phyloP scores from a whole-genome alignment of 23 tunicate genomes.

The Corella eumyota region DNA sequence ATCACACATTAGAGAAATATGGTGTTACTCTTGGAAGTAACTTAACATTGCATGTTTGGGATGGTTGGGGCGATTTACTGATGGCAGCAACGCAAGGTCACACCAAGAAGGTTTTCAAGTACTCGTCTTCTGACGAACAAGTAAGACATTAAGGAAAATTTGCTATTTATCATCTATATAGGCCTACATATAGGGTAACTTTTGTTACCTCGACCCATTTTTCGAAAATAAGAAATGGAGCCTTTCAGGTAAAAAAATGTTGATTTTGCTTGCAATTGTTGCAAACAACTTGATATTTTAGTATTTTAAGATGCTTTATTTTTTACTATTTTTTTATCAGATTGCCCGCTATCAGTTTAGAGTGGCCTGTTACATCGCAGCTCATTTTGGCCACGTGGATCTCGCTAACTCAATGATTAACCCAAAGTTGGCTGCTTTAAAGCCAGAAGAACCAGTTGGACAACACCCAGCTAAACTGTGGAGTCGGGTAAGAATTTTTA shows the following conservation, averaged over 20 bases:
- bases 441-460: constrained; percentile 83
- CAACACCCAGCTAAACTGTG: constrained; percentile 67
- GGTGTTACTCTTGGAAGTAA: constrained; percentile 30
- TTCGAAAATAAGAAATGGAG: no score
- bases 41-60: constrained; percentile 68
- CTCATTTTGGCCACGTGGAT: constrained; percentile 74
- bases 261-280: no score
- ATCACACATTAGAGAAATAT: constrained; percentile 46
- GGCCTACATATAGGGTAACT: background rate
- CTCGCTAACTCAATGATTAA: constrained; percentile 67
- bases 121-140: constrained; percentile 56
- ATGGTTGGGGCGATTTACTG: constrained; percentile 64
- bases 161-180: background rate
- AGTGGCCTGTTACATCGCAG: constrained; percentile 67
- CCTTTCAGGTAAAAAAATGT: no score
- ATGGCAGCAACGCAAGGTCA: constrained; percentile 68
- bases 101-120: constrained; percentile 54
- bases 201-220: no score
- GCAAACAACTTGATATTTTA: no score
- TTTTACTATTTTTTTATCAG: no score
- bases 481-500: constrained; percentile 27
- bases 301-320: no score
- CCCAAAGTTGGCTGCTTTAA: constrained; percentile 58
- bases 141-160: constrained; percentile 9
- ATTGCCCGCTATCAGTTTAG: constrained; percentile 53